Evolutionary conservation across 2,113 vertebrate species (phyloP), one percentile per base, ranked within the genome.

Genomic region (Thymallus thymallus): DNA sequence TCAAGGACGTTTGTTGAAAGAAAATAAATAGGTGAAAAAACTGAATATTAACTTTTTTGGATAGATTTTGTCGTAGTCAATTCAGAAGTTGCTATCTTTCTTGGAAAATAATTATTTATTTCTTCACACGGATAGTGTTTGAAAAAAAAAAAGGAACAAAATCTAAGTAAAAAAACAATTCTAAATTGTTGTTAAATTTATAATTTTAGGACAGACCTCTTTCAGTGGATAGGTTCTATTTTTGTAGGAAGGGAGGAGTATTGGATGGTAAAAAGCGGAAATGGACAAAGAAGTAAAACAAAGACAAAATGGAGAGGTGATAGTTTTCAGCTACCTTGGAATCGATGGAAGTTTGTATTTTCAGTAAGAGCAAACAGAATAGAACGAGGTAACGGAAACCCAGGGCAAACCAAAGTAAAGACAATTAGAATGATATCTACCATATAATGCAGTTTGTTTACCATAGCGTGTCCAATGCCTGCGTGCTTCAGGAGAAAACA

Each of bases 391-490:
- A 93, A 92, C 89, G 89, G 86, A 91, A 92, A 91, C 88, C 92
- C 93, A 92, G 93, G 92, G 92, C 92, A 94, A 94, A 94, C 93
- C 92, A 94, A 95, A 93, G 89, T 88, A 91, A 93, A 93, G 95
- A 96, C 95, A 96, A 96, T 97, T 96, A 96, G 95, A 96, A 95
- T 96, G 96, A 97, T 97, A 98, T 95, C 96, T 98, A 98, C 96
- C 96, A 98, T 96, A 95, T 97, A 98, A 96, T 97, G 96, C 94
- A 98, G 96, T 96, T 96, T 97, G 96, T 98, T 98, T 98, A 98
- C 96, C 96, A 97, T 97, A 96, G 96, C 96, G 95, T 98, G 96
- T 97, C 96, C 96, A 93, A 98, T 97, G 93, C 96, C 96, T 95
- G 96, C 95, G 94, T 97, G 96, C 96, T 98, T 94, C 90, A 90